phyloP scores from a whole-genome alignment of 1,140 invertebrate genomes.

The Lineus longissimus region DNA sequence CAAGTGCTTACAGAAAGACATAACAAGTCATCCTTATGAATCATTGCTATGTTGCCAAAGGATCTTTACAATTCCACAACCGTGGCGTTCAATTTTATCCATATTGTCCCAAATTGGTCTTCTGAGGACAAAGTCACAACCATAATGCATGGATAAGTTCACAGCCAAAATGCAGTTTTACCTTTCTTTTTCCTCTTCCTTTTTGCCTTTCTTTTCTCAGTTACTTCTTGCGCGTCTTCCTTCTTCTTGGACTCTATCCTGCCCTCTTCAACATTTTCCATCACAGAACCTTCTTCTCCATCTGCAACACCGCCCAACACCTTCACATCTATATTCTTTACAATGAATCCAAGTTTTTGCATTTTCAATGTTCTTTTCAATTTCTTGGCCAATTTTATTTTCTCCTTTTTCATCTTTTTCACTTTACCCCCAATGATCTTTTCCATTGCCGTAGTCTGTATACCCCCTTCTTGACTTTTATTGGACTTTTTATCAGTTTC shows the following conservation, averaged over 20 bases:
- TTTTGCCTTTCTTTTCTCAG: not conserved
- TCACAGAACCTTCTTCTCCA: constrained; percentile 14
- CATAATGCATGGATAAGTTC: not conserved
- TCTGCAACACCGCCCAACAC: constrained; percentile 2
- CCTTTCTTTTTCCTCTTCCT: constrained; percentile 7
- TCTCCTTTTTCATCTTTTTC: constrained; percentile 11
- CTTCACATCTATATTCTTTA: not conserved
- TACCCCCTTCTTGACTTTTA: too few relatives aligned
- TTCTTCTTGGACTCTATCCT: not conserved
- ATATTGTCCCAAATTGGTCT: too few relatives aligned
- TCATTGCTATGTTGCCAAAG: too few relatives aligned
- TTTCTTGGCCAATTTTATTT: not conserved
- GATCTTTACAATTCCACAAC: too few relatives aligned
- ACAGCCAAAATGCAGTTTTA: constrained; percentile 8
- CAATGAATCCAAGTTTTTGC: not conserved
- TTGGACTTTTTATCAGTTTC: too few relatives aligned
- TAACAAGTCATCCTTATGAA: too few relatives aligned
- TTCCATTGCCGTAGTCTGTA: constrained; percentile 1
- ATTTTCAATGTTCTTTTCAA: not conserved
- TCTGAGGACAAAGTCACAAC: too few relatives aligned
- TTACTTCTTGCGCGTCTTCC: not conserved
- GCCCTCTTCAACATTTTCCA: constrained; percentile 5
- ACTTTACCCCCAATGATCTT: constrained; percentile 13
- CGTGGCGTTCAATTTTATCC: too few relatives aligned
- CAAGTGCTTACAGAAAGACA: too few relatives aligned